Base-by-base conservation (phyloP, 2,797 vertebrate genomes). In the Centropyge bicolor region DNA sequence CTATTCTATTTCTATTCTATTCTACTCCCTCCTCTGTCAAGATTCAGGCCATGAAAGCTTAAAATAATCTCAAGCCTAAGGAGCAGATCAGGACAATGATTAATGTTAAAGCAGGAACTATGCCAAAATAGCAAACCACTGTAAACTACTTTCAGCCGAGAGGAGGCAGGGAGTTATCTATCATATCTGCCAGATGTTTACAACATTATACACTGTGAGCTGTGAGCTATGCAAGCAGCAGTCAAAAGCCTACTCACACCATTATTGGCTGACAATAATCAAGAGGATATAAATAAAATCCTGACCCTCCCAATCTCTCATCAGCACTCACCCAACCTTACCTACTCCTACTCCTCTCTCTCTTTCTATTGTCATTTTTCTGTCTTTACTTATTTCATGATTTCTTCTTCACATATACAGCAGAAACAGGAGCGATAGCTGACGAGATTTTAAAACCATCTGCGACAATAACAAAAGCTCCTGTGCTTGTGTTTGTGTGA, bases 1-100 rank as follows among this genome's bases (percentile, higher is more conserved):
- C 27, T 35, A 20, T 56, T 74, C 46, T 60, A 31, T 31, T 31
- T 31, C 27, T 31, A 31, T 31, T 31, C 27, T 31, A 31, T 22
- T 59, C 36, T 84, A 41, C 57, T 65, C 45, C 54, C 52, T 72
- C 24, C 38, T 70, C 66, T 64, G 38, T 54, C 10, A 38, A 71
- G 59, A 88, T 68, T 63, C 16, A 74, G 83, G 79, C 43, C 82
- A 84, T 45, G 51, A 65, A 51, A 68, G 62, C 81, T 79, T 71
- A 77, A 85, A 82, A 78, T 80, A 70, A 79, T 68, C 74, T 51
- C 17, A 54, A 27, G 45, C 40, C 67, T 38, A 66, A 46, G 49
- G 43, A 81, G 67, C 52, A 84, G 49, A 83, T 69, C 51, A 77
- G 51, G 62, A n/a, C 20, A 76, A 67, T 38, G 27, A 61, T 62